phyloP scores from a whole-genome alignment of 2,888 invertebrate species.

The Oscheius onirici region DNA sequence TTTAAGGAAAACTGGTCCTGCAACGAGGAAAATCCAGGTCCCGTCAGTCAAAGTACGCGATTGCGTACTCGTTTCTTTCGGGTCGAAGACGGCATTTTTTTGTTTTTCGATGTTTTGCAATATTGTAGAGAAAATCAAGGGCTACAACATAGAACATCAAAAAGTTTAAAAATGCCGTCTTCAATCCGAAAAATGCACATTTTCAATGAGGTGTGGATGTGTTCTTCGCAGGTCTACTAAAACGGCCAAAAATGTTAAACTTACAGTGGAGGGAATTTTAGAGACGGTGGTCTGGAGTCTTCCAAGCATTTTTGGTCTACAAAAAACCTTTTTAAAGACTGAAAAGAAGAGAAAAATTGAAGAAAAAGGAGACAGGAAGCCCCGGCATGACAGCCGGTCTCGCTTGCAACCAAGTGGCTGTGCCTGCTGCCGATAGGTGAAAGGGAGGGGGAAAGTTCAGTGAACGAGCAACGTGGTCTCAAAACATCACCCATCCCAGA shows the following conservation, averaged over 20 bases:
- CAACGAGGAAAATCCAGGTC: no score
- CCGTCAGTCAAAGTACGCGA: no score
- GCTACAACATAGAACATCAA: no score
- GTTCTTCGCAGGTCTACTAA: no score
- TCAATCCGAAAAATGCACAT: no score
- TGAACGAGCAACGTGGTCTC: slow-evolving; percentile 22
- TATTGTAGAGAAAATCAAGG: no score
- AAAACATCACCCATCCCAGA: slow-evolving; percentile 20
- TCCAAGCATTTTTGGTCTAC: neutral
- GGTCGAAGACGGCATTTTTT: no score
- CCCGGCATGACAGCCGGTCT: slow-evolving; percentile 22
- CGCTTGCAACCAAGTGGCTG: no score
- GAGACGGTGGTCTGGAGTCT: neutral
- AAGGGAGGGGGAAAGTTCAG: slow-evolving; percentile 10
- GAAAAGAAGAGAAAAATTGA: neutral
- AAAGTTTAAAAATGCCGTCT: no score
- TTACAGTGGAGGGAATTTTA: neutral
- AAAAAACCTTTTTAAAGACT: neutral
- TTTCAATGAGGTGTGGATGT: no score
- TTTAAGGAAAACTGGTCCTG: neutral
- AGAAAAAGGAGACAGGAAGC: neutral
- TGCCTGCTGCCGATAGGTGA: neutral
- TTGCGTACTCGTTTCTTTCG: no score
- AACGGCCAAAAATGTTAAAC: neutral
- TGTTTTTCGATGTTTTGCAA: no score